Base-by-base conservation (phyloP, 2,113 vertebrate genomes). In the Saguinus imperator region DNA sequence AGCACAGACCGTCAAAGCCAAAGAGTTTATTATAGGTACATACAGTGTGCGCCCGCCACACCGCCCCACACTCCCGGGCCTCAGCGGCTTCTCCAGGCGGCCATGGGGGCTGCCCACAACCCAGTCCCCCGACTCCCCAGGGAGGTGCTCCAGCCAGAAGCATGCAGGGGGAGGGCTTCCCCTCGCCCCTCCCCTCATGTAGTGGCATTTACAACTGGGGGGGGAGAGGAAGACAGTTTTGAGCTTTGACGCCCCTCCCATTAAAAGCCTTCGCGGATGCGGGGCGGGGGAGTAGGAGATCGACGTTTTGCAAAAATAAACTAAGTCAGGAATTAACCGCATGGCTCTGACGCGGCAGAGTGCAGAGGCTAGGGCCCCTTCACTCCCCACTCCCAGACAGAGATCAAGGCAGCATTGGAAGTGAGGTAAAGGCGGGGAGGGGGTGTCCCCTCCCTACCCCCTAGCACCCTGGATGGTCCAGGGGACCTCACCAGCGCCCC, bases 381-480 rank as follows among this genome's bases (percentile, higher is more conserved):
- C 83, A 68, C 92, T 92, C 89, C 85, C 66, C 87, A 94, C 93
- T 97, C 97, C 95, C 95, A 96, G 91, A 96, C 97, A 94, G 82
- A 94, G 96, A 97, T 96, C 97, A 97, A 98, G 98, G 96, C 98
- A 97, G 97, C 98, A 95, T 97, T 96, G 96, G 97, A 97, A 98
- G 98, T 98, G 98, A 98, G 97, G 98, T 98, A 97, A 98, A 97
- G 96, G 98, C 50, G 45, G 83, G 95, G 89, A 97, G 95, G 94
- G 83, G 81, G 77, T 40, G 37, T 96, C 94, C 97, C 95, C 95
- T 96, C 94, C 89, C 96, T 97, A 96, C 93, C 97, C 96, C 97
- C 97, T 97, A 97, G 98, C 97, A 97, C 97, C 97, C 97, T 97
- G 98, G 97, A 98, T 93, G 96, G 97, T 90, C 98, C 97, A 96